Evolutionary conservation across 2,113 vertebrate species (phyloP).

Genomic region (Tinamus guttatus): DNA sequence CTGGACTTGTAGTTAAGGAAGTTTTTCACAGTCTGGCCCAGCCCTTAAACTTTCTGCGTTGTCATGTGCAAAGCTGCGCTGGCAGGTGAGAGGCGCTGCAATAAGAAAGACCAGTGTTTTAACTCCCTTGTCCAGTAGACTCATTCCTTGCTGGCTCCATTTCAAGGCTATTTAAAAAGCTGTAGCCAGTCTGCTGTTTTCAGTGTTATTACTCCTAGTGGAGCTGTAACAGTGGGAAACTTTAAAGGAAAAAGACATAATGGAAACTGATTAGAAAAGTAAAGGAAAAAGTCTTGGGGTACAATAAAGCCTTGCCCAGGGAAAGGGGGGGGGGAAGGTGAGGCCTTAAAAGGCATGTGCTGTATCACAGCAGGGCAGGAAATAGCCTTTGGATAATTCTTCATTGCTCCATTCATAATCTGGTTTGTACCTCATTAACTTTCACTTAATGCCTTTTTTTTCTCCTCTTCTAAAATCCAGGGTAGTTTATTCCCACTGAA

Average conservation of each 20-base stretch:
- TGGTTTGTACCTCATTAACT: constrained; percentile 70
- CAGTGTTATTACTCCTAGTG: constrained; percentile 32
- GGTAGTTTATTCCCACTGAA: constrained; percentile 27
- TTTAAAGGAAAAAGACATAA: constrained; percentile 55
- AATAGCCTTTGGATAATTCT: constrained; percentile 61
- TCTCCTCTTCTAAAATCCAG: neutral
- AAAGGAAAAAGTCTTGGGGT: constrained; percentile 7
- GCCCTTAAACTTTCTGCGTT: constrained; percentile 44
- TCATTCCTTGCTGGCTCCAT: constrained; percentile 33
- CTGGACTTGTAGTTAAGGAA: neutral
- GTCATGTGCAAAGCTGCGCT: constrained; percentile 20
- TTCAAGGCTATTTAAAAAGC: constrained; percentile 49
- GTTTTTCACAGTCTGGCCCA: constrained; percentile 22
- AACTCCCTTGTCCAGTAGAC: neutral
- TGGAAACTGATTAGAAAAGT: constrained; percentile 68
- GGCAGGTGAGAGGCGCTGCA: neutral
- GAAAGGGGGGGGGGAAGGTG: neutral
- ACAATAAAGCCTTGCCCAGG: constrained; percentile 44
- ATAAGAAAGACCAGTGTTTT: neutral
- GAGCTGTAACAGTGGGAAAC: constrained; percentile 51
- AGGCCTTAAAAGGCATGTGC: constrained; percentile 35
- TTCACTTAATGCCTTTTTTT: constrained; percentile 57
- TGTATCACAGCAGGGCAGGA: constrained; percentile 58
- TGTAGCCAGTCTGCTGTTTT: neutral
- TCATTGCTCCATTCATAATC: constrained; percentile 62